These are phyloP conservation scores for Aspiorhynchus laticeps DNA, from an alignment of 2,113 vertebrate genomes.

Conservation along the genomic window DNA sequence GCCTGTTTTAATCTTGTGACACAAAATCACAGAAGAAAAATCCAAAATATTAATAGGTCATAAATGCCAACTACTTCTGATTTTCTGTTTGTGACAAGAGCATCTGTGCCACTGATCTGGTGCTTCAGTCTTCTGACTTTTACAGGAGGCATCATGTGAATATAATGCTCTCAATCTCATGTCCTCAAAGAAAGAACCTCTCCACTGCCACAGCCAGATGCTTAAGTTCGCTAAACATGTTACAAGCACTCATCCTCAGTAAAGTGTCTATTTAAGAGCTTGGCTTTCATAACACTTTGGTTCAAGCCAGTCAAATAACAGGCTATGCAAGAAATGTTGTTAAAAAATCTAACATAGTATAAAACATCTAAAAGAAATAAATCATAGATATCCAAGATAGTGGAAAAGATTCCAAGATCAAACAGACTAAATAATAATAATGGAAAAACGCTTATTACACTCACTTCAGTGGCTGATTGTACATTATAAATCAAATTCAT, in stretches of 20 bases:
- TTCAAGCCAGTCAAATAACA: conserved; percentile 16
- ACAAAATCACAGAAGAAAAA: background rate
- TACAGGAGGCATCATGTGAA: background rate
- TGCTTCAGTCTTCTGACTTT: conserved; percentile 2
- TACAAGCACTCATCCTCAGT: conserved; percentile 20
- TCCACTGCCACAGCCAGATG: conserved; percentile 39
- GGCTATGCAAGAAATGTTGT: background rate
- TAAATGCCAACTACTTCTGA: background rate
- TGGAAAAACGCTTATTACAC: background rate
- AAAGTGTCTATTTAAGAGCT: background rate
- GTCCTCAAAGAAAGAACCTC: background rate
- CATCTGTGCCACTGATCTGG: background rate
- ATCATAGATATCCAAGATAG: background rate
- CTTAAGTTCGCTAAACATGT: conserved; percentile 46
- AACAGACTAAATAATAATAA: background rate
- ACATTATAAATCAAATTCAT: conserved; percentile 7
- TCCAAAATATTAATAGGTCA: background rate
- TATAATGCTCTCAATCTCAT: background rate
- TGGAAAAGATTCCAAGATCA: background rate
- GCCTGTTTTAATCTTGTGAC: background rate
- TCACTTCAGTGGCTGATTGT: background rate
- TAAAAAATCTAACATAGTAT: background rate
- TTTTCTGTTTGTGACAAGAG: background rate
- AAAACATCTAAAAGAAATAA: conserved; percentile 1
- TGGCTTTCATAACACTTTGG: background rate